Conservation (phyloP, 2,888 invertebrate species). For the Amitus sp. region DNA sequence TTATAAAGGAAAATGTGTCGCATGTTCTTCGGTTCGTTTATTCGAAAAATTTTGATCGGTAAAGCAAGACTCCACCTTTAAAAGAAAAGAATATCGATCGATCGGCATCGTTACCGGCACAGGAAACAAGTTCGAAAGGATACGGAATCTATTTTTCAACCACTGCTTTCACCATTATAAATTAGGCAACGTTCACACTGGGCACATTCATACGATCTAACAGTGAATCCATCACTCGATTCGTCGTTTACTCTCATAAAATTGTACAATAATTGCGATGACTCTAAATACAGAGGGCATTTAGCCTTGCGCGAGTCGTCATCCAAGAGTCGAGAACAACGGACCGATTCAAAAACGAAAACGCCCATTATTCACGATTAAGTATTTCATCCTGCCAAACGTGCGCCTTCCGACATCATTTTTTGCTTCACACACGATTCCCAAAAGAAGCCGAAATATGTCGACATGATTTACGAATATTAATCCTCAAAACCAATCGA, state of each 20-base stretch:
- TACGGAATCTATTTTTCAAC: constrained; percentile 46
- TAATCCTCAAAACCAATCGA: no score
- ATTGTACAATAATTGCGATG: constrained; percentile 36
- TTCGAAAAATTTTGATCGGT: background rate
- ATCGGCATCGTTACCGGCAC: background rate
- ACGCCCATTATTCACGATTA: constrained; percentile 38
- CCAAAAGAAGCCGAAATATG: constrained; percentile 16
- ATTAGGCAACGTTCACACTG: constrained; percentile 59
- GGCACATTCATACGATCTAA: constrained; percentile 60
- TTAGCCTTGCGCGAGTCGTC: constrained; percentile 36
- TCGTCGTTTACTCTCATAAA: constrained; percentile 46
- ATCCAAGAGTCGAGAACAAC: constrained; percentile 36
- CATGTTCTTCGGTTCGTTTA: background rate
- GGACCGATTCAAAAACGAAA: constrained; percentile 27
- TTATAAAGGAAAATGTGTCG: constrained; percentile 2
- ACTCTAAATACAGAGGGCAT: constrained; percentile 39
- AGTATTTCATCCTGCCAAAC: constrained; percentile 47
- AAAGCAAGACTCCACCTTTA: background rate
- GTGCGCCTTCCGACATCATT: constrained; percentile 24
- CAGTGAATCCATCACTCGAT: constrained; percentile 57
- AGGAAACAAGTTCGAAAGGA: constrained; percentile 1
- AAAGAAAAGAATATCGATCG: background rate
- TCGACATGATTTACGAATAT: constrained; percentile 2
- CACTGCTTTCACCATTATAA: constrained; percentile 53
- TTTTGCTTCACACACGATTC: constrained; percentile 23